These are phyloP conservation scores for Syngnathus floridae DNA, from an alignment of 2,113 vertebrate genomes.

Conservation along the genomic window DNA sequence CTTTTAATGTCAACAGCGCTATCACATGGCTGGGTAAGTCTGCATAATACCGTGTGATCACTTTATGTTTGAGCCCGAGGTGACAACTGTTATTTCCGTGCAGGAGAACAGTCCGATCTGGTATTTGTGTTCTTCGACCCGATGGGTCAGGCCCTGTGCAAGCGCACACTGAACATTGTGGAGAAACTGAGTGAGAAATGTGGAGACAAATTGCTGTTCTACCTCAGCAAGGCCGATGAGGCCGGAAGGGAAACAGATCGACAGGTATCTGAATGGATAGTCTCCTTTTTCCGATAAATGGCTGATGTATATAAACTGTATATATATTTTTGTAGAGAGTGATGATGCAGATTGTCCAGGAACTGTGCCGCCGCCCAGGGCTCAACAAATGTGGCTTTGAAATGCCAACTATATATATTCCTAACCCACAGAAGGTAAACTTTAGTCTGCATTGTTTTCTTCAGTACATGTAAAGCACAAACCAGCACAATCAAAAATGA, in stretches of 20 bases:
- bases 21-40: slow-evolving; percentile 73
- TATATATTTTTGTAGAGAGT: slow-evolving; percentile 61
- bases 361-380: slow-evolving; percentile 75
- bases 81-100: neutral
- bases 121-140: slow-evolving; percentile 78
- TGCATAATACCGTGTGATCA: neutral
- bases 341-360: slow-evolving; percentile 82
- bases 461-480: no score
- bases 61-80: neutral
- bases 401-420: slow-evolving; percentile 79
- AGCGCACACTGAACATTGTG: slow-evolving; percentile 76
- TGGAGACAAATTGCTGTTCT: slow-evolving; percentile 72
- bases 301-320: neutral
- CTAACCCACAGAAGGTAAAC: slow-evolving; percentile 72
- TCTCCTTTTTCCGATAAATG: no score
- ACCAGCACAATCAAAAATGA: neutral
- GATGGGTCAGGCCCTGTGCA: slow-evolving; percentile 79
- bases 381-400: slow-evolving; percentile 80
- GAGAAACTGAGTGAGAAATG: slow-evolving; percentile 73
- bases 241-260: slow-evolving; percentile 71
- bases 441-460: neutral
- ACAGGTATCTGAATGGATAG: slow-evolving; percentile 47
- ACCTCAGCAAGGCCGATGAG: slow-evolving; percentile 76
- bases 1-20: slow-evolving; percentile 71
- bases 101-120: slow-evolving; percentile 75